phyloP scores from a whole-genome alignment of 1,140 invertebrate species.

The Ceratina japonica region DNA sequence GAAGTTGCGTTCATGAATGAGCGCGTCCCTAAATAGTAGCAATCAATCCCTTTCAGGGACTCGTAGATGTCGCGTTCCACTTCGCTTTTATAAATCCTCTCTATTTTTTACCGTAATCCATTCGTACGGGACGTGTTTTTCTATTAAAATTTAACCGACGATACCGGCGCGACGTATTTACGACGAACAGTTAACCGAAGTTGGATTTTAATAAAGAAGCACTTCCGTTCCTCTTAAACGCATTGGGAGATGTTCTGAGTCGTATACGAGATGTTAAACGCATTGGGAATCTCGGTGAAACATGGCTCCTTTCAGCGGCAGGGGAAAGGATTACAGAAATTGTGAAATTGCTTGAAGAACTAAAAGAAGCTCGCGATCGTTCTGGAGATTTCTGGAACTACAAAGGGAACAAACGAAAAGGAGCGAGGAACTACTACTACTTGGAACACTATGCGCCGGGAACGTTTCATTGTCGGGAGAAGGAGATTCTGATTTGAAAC shows the following conservation, averaged over 20 bases:
- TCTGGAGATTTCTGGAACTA: slow-evolving; percentile 3
- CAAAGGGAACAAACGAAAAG: slow-evolving; percentile 3
- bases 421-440: background rate
- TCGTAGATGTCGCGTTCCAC: background rate
- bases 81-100: background rate
- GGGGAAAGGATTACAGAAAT: background rate
- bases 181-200: no score
- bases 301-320: background rate
- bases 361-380: background rate
- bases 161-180: no score
- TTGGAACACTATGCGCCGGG: no score
- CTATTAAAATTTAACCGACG: background rate
- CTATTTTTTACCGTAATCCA: background rate
- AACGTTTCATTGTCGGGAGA: slow-evolving; percentile 2
- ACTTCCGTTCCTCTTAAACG: no score
- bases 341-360: slow-evolving; percentile 3
- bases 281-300: background rate
- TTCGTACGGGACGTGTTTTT: no score
- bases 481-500: background rate
- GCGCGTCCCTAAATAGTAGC: background rate
- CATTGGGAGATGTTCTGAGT: background rate
- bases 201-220: no score
- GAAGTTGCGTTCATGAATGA: background rate
- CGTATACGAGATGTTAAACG: background rate
- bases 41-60: slow-evolving; percentile 6